These are phyloP conservation scores for Vulpes ferrilata DNA, from an alignment of 2,113 vertebrate genomes.

Conservation along the genomic window DNA sequence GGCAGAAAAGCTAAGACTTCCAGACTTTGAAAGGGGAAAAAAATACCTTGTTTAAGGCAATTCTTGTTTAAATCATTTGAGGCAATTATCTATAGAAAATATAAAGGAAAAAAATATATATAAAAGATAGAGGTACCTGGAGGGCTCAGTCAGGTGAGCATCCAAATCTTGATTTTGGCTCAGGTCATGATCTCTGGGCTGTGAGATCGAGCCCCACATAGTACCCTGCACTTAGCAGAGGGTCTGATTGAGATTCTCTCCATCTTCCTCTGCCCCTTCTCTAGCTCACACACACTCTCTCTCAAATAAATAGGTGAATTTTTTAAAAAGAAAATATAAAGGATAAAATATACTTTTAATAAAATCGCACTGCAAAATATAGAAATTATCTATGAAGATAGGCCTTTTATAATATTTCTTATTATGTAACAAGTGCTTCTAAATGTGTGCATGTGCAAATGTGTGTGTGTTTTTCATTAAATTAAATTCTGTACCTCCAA, in stretches of 20 bases:
- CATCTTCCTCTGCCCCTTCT: background rate
- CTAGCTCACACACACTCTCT: background rate
- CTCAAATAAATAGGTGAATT: background rate
- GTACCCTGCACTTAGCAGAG: background rate
- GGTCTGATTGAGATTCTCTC: background rate
- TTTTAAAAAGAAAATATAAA: constrained; percentile 33
- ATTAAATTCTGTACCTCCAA: background rate
- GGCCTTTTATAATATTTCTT: background rate
- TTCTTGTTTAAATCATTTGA: background rate
- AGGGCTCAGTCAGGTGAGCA: background rate
- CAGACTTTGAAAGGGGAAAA: background rate
- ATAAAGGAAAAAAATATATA: background rate
- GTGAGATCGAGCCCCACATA: background rate
- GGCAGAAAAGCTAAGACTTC: background rate
- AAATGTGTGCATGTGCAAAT: background rate
- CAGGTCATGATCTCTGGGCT: background rate
- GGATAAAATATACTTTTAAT: background rate
- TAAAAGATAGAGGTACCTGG: background rate
- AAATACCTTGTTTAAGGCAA: background rate
- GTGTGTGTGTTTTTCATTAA: background rate
- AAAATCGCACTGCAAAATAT: background rate
- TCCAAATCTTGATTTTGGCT: background rate
- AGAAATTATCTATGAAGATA: background rate
- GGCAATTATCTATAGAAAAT: constrained; percentile 2
- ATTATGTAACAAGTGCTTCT: background rate